phyloP scores from a whole-genome alignment of 2,888 invertebrate species.

The Thymelicus acteon region DNA sequence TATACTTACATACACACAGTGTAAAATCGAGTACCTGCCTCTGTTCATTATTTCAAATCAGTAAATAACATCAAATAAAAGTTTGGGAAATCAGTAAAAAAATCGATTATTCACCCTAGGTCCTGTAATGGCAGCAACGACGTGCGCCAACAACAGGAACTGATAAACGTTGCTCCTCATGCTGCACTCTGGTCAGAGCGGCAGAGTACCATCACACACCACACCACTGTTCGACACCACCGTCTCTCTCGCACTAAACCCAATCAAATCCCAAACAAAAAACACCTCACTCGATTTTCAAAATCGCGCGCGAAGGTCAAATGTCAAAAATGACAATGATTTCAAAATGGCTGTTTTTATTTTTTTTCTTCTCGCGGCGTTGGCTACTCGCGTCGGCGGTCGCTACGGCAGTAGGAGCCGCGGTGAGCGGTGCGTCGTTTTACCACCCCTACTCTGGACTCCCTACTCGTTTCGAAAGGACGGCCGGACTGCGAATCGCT shows the following conservation, averaged over 20 bases:
- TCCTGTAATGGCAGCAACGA: conserved; percentile 79
- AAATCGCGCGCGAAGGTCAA: conserved; percentile 47
- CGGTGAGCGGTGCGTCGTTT: conserved; percentile 70
- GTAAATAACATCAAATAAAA: not conserved
- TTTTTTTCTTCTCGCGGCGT: conserved; percentile 54
- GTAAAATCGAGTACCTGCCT: too few relatives aligned
- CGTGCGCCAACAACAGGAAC: conserved; percentile 77
- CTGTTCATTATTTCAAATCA: too few relatives aligned
- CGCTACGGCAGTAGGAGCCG: conserved; percentile 67
- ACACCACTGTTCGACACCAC: conserved; percentile 59
- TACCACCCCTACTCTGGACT: conserved; percentile 79
- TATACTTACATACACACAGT: too few relatives aligned
- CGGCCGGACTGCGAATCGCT: conserved; percentile 61
- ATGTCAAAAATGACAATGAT: conserved; percentile 51
- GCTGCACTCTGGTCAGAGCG: conserved; percentile 74
- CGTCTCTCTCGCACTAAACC: conserved; percentile 54
- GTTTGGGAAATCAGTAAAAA: not conserved
- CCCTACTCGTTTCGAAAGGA: conserved; percentile 82
- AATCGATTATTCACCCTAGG: conserved; percentile 67
- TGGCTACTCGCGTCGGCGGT: conserved; percentile 68
- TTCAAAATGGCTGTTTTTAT: conserved; percentile 45
- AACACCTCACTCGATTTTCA: conserved; percentile 52
- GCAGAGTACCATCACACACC: conserved; percentile 81
- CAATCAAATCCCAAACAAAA: conserved; percentile 52
- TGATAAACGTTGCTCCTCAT: conserved; percentile 76